Base-by-base conservation (phyloP, 2,113 vertebrate genomes). In the Varanus salvator region DNA sequence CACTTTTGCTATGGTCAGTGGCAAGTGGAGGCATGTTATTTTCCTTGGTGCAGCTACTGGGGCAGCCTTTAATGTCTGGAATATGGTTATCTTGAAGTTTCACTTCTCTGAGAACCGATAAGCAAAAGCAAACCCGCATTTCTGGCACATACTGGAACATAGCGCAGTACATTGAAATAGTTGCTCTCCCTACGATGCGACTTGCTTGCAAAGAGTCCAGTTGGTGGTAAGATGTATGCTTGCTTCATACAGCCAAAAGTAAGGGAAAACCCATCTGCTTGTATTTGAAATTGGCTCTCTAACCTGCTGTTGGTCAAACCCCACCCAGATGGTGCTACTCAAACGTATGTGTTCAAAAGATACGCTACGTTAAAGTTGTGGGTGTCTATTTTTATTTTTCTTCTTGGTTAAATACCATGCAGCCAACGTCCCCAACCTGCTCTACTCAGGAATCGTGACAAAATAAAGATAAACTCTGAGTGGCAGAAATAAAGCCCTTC, bases 211-310 rank as follows among this genome's bases (percentile, higher is more conserved):
- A 89, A 93, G 85, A 57, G 34, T 87, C n/a, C 86, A 48, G 19
- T 68, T 80, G 91, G 77, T 83, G 50, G 54, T 87, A 66, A 84
- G 80, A 72, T 86, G 23, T 83, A 38, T 90, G 57, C 8, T 14
- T 88, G 66, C 66, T 95, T 86, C 95, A 76, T 6, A 52, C 60
- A 77, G 74, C 87, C 54, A 92, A 80, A 88, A 93, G 31, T 82
- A 85, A 80, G 54, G 80, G 71, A 84, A 87, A 91, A 87, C 52
- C 83, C 50, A 86, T 87, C 90, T 94, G 88, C 86, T 38, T 93
- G 8, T 64, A 2, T 87, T 91, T 27, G n/a, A 92, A 94, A 92
- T 88, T 27, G 81, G 2, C 82, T 81, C n/a, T 93, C 50, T 25
- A 75, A 31, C 68, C 78, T 88, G 75, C 48, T 93, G n/a, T 71